Percentiles rank a stretch among this genome's conserved stretches.
Conservation (phyloP, 2,113 vertebrate genomes). For the Nipponia nippon region DNA sequence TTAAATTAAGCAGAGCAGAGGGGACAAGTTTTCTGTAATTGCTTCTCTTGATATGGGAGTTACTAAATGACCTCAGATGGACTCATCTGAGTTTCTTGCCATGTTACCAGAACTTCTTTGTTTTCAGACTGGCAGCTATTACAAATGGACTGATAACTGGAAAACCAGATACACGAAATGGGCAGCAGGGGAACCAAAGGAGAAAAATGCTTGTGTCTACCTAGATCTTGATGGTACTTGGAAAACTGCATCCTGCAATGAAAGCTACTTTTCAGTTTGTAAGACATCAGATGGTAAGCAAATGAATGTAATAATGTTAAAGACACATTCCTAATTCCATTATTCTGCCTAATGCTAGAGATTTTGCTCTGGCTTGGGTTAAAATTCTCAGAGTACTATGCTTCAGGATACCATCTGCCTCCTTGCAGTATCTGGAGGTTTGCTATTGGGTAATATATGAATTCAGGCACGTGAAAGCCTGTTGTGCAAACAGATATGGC, state of each 20-base stretch:
- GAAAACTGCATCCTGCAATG: slow-evolving; percentile 83
- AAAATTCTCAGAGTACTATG: neutral
- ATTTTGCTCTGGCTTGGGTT: neutral
- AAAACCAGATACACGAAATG: slow-evolving; percentile 76
- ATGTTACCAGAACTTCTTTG: neutral
- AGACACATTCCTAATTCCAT: neutral
- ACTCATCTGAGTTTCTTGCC: neutral
- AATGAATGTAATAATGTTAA: neutral
- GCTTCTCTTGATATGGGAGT: neutral
- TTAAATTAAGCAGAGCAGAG: neutral
- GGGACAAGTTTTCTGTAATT: neutral
- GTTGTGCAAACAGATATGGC: neutral
- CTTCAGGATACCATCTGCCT: neutral
- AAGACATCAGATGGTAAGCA: slow-evolving; percentile 79
- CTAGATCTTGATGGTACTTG: slow-evolving; percentile 78
- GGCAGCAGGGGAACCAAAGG: slow-evolving; percentile 78
- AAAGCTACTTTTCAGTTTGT: slow-evolving; percentile 79
- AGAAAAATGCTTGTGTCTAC: slow-evolving; percentile 81
- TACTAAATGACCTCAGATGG: neutral
- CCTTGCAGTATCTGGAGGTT: neutral
- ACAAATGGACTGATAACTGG: slow-evolving; percentile 82
- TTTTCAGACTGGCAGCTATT: slow-evolving; percentile 74
- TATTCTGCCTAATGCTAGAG: neutral
- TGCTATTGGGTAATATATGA: neutral
- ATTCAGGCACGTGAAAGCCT: neutral